Percentiles rank a stretch among this genome's conserved stretches.
Conservation (phyloP, 1,140 invertebrate species). For the Plectrocnemia conspersa region DNA sequence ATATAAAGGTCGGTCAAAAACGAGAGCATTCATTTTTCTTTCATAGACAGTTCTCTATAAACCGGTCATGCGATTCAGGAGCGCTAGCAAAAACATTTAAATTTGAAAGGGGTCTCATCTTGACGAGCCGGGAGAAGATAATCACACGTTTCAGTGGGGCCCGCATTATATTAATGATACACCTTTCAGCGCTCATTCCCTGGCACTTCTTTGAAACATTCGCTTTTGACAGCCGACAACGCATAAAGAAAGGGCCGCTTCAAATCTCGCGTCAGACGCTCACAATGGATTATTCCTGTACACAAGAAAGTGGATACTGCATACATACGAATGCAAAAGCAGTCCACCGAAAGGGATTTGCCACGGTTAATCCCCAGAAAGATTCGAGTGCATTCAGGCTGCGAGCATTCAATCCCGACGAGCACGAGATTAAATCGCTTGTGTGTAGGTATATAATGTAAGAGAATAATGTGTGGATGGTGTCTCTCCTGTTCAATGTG, state of each 20-base stretch:
- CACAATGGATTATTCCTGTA: slow-evolving; percentile 9
- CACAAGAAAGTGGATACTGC: slow-evolving; percentile 12
- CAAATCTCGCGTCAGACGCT: slow-evolving; percentile 2
- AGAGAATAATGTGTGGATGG: too few species aligned
- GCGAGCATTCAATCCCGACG: slow-evolving; percentile 3
- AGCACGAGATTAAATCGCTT: slow-evolving; percentile 14
- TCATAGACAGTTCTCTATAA: too few species aligned
- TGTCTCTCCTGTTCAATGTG: too few species aligned
- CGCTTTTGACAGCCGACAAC: not conserved
- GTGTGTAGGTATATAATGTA: too few species aligned
- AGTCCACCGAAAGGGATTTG: slow-evolving; percentile 4
- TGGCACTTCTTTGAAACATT: slow-evolving; percentile 6
- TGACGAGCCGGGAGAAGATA: not conserved
- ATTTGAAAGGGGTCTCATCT: not conserved
- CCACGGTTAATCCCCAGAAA: slow-evolving; percentile 8
- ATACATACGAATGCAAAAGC: not conserved
- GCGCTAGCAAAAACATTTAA: too few species aligned
- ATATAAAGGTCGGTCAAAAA: too few species aligned
- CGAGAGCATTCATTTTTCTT: too few species aligned
- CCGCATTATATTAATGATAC: not conserved
- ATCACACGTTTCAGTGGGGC: not conserved
- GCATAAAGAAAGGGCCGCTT: not conserved
- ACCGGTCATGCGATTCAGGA: too few species aligned
- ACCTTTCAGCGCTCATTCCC: slow-evolving; percentile 2
- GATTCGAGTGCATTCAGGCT: slow-evolving; percentile 10